Percentiles rank a stretch among this genome's conserved stretches.
Conservation (phyloP, 2,888 invertebrate species). For the Mellilla xanthometata region DNA sequence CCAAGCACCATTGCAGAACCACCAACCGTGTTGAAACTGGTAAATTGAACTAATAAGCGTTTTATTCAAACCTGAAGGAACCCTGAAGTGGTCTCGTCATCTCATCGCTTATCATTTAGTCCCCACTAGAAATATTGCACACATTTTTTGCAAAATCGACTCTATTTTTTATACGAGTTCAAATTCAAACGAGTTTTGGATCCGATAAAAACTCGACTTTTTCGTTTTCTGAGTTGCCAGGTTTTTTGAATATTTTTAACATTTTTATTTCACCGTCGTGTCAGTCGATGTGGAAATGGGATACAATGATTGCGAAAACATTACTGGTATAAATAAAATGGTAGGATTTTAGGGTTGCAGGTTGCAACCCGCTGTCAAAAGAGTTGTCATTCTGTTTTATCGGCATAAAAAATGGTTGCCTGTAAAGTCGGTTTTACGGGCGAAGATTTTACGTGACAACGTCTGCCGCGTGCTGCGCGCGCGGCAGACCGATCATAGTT, state of each 20-base stretch:
- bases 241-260: slow-evolving; percentile 46
- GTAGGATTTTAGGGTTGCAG: no score
- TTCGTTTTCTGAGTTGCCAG: slow-evolving; percentile 25
- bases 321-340: no score
- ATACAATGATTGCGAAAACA: slow-evolving; percentile 24
- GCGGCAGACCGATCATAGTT: no score
- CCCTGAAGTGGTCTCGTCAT: slow-evolving; percentile 25
- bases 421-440: no score
- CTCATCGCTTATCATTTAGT: slow-evolving; percentile 41
- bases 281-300: slow-evolving; percentile 26
- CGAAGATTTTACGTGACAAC: no score
- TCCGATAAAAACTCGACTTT: slow-evolving; percentile 10
- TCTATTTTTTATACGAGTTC: no score
- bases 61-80: slow-evolving; percentile 21
- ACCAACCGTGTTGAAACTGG: slow-evolving; percentile 20
- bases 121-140: slow-evolving; percentile 23
- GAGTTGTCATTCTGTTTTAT: no score
- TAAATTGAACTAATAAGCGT: slow-evolving; percentile 33
- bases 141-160: slow-evolving; percentile 4
- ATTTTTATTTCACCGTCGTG: slow-evolving; percentile 43
- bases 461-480: no score
- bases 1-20: slow-evolving; percentile 7
- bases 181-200: no score
- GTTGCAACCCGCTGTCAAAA: no score
- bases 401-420: no score